These are phyloP conservation scores for Oxystoma pomonae DNA, from an alignment of 2,888 invertebrate species.

Conservation along the genomic window DNA sequence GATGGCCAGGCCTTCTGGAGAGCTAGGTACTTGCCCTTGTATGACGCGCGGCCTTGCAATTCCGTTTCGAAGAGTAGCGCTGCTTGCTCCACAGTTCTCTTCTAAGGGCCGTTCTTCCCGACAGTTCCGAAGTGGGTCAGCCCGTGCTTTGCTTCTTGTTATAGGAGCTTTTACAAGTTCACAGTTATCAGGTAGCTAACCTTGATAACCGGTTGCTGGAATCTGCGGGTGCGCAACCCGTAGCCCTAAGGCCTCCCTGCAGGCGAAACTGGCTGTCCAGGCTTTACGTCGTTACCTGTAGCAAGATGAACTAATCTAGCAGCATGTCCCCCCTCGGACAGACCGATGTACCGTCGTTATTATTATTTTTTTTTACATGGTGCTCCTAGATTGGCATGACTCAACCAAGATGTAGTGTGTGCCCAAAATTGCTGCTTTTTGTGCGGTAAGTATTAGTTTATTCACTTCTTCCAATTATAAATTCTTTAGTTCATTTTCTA, in stretches of 20 bases:
- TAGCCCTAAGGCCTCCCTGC: neutral
- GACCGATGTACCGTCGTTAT: neutral
- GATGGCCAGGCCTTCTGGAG: conserved; percentile 4
- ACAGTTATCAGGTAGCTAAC: neutral
- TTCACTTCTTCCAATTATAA: too few relatives aligned
- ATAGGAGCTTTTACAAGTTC: neutral
- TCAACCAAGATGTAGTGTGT: too few relatives aligned
- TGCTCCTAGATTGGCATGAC: too few relatives aligned
- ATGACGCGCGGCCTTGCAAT: conserved; percentile 2
- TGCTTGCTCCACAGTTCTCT: neutral
- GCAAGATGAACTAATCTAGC: neutral
- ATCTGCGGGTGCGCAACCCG: neutral
- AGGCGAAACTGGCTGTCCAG: neutral
- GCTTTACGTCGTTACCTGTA: neutral
- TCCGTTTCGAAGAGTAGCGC: neutral
- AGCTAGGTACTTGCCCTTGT: neutral
- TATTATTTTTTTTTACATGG: neutral
- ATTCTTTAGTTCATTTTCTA: too few relatives aligned
- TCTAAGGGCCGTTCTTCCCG: neutral
- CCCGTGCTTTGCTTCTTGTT: conserved; percentile 2
- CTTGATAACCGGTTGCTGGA: neutral
- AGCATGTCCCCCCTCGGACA: neutral
- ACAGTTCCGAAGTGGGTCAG: conserved; percentile 2
- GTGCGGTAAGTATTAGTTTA: too few relatives aligned
- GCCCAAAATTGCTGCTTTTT: too few relatives aligned